Conservation (phyloP, 2,888 invertebrate genomes). For the Morinoia aosen region DNA sequence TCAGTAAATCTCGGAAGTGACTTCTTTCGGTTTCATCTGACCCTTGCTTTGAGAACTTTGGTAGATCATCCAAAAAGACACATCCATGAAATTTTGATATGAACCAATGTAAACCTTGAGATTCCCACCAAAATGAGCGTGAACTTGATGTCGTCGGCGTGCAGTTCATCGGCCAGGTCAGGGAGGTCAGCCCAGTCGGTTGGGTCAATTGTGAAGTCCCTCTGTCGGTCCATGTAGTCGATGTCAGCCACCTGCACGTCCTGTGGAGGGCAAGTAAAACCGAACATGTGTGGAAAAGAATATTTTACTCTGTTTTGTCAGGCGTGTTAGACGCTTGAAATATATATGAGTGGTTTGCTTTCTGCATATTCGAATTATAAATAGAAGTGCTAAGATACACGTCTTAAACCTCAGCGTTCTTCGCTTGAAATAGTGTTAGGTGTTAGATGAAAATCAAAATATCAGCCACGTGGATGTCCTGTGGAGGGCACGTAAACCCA, state of each 20-base stretch:
- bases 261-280: conserved; percentile 72
- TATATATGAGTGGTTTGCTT: no score
- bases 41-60: no score
- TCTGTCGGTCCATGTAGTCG: conserved; percentile 72
- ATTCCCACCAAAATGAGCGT: conserved; percentile 68
- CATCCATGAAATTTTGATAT: no score
- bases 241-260: conserved; percentile 75
- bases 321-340: conserved; percentile 73
- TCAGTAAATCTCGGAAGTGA: no score
- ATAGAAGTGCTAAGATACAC: no score
- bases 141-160: conserved; percentile 65
- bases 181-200: conserved; percentile 68
- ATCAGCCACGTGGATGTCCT: no score
- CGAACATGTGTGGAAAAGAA: conserved; percentile 77
- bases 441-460: no score
- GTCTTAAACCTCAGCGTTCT: no score
- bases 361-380: no score
- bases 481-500: no score
- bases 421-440: no score
- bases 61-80: neutral
- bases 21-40: no score
- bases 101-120: neutral
- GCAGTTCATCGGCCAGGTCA: conserved; percentile 68
- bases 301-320: conserved; percentile 79
- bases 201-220: conserved; percentile 71